Evolutionary conservation across 2,888 invertebrate genomes (phyloP).

Genomic region (Ceratothoa steindachneri): DNA sequence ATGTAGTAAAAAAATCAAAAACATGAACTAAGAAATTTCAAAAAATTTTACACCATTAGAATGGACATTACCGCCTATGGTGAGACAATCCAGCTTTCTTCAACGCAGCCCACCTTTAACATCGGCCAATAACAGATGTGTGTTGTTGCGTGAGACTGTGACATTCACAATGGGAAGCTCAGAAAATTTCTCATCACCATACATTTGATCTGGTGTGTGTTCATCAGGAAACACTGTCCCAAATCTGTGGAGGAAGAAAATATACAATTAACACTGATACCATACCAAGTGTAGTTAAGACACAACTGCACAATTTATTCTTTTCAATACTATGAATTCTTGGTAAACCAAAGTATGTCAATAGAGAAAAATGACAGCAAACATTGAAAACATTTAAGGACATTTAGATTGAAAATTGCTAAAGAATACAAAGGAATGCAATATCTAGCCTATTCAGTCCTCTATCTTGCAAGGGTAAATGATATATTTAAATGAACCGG

Average conservation of each 20-base stretch:
- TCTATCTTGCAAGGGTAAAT: no score
- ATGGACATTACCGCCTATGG: not conserved
- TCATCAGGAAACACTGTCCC: conserved; percentile 69
- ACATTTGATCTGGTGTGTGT: conserved; percentile 66
- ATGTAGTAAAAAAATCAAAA: conserved; percentile 29
- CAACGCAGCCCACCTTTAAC: conserved; percentile 58
- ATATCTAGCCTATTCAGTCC: no score
- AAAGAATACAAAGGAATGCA: no score
- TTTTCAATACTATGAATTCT: not conserved
- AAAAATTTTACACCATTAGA: not conserved
- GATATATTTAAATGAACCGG: no score
- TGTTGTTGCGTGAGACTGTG: conserved; percentile 79
- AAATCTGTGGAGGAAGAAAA: conserved; percentile 58
- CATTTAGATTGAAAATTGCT: no score
- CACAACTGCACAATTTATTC: not conserved
- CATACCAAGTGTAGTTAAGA: no score
- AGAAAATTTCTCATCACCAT: conserved; percentile 71
- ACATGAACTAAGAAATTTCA: not conserved
- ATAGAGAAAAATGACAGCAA: no score
- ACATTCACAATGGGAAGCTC: conserved; percentile 80
- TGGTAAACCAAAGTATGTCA: no score
- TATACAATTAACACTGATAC: conserved; percentile 7
- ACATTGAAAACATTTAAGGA: no score
- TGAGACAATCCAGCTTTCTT: no score
- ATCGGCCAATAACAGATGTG: conserved; percentile 73